Conservation (phyloP, 2,797 vertebrate species). For the Tolypeutes matacus region DNA sequence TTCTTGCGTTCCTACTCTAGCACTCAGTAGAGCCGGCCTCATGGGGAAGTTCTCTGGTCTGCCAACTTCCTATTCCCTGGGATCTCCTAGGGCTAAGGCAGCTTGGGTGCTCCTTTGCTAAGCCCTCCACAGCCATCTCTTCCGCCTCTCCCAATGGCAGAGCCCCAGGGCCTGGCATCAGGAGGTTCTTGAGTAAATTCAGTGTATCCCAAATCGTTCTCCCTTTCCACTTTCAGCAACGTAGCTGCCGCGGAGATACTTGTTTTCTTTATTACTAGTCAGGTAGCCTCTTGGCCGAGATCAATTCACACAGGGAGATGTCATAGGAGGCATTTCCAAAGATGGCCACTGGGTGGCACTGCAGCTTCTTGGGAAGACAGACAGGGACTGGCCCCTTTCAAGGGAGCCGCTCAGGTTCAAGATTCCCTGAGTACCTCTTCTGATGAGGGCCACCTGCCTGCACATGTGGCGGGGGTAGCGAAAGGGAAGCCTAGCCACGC, state of each 20-base stretch:
- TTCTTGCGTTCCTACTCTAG: not conserved
- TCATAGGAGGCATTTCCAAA: not conserved
- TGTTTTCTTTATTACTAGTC: not conserved
- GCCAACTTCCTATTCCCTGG: not conserved
- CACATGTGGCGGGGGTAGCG: too few species aligned
- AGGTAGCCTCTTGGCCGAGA: not conserved
- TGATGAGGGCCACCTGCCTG: not conserved
- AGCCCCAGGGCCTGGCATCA: not conserved
- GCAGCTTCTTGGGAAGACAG: not conserved
- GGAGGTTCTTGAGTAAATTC: not conserved
- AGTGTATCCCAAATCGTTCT: not conserved
- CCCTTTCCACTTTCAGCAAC: not conserved
- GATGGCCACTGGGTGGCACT: slow-evolving; percentile 25
- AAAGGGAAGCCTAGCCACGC: not conserved
- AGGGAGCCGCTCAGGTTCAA: not conserved
- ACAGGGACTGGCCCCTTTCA: not conserved
- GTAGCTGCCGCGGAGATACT: too few species aligned
- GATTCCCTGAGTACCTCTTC: not conserved
- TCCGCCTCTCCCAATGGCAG: too few species aligned
- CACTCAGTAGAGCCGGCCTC: not conserved
- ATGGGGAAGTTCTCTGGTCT: not conserved
- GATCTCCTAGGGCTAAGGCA: not conserved
- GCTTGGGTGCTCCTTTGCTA: not conserved
- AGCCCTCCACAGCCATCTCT: too few species aligned
- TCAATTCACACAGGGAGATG: not conserved